A percentile compares a stretch with the other conserved stretches of the same genome.
Evolutionary conservation across 2,797 vertebrate species (phyloP).

Genomic region (Enteromius viviparus): DNA sequence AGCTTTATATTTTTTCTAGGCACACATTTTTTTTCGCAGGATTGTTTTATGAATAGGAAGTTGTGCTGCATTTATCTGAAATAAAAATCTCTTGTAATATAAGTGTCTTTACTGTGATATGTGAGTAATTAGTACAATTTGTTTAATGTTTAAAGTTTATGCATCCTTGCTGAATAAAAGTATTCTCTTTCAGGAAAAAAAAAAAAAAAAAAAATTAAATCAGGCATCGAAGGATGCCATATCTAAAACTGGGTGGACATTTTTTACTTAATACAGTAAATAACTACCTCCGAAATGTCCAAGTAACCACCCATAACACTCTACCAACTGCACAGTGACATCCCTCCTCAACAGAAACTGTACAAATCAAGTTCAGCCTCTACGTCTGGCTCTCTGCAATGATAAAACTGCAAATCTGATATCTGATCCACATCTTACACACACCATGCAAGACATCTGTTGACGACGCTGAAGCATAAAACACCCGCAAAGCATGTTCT

Average conservation of each 20-base stretch:
- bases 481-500: conserved; percentile 1
- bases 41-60: not conserved
- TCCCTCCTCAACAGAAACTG: not conserved
- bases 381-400: not conserved
- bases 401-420: not conserved
- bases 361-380: not conserved
- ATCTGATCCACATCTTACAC: not conserved
- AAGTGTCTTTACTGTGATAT: not conserved
- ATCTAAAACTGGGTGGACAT: not conserved
- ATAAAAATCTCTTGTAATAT: not conserved
- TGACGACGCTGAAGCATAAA: not conserved
- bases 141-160: too few species aligned
- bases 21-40: not conserved
- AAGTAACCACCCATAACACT: not conserved
- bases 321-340: not conserved
- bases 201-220: too few species aligned
- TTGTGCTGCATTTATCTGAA: not conserved
- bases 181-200: not conserved
- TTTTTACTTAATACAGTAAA: not conserved
- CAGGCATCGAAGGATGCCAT: not conserved
- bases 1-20: not conserved
- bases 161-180: not conserved
- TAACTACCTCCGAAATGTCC: not conserved
- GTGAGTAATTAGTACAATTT: not conserved
- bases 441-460: not conserved